Base-by-base conservation (phyloP, 2,113 vertebrate genomes). In the Callochromis pleurospilus region DNA sequence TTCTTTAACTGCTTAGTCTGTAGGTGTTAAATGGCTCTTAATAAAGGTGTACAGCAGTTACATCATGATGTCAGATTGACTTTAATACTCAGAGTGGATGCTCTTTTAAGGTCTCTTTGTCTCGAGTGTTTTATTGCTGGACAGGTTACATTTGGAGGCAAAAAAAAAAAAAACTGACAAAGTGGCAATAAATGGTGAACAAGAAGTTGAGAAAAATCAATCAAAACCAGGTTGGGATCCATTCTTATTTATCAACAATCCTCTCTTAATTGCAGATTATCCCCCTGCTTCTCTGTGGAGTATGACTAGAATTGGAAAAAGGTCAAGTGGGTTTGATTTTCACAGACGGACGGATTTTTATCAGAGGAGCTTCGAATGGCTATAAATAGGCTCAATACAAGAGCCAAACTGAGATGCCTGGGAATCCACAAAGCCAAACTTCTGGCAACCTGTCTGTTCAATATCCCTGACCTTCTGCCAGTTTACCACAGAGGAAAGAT, bases 401-500 rank as follows among this genome's bases (percentile, higher is more conserved):
- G 81, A 91, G 91, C 88, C 90, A 86, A 87, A 62, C 83, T 45
- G 33, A 88, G 89, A 86, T 90, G 87, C 84, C 79, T 33, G 88
- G 88, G 92, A 93, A 91, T 90, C 88, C 82, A 82, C 90, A 89
- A 86, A 92, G 90, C 87, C 88, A 88, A 90, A 86, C 86, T 81
- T 89, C 91, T 93, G 92, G 89, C 86, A 83, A 85, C 89, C 82
- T 86, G 84, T 92, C 85, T 90, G 86, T 81, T 85, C 60, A 77
- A 83, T 86, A 88, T 91, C 81, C 65, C 91, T 82, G 77, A 93
- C 92, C 92, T 93, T 91, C 83, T 90, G 91, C 88, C 88, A 88
- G 84, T 89, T 90, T 82, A 80, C 79, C 85, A 55, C 90, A 11
- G 75, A 90, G 88, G 83, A 79, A 81, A 86, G 70, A 55, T 84